These are phyloP conservation scores for Pristionchus maxplancki DNA, from an alignment of 2,888 invertebrate genomes.

Conservation along the genomic window DNA sequence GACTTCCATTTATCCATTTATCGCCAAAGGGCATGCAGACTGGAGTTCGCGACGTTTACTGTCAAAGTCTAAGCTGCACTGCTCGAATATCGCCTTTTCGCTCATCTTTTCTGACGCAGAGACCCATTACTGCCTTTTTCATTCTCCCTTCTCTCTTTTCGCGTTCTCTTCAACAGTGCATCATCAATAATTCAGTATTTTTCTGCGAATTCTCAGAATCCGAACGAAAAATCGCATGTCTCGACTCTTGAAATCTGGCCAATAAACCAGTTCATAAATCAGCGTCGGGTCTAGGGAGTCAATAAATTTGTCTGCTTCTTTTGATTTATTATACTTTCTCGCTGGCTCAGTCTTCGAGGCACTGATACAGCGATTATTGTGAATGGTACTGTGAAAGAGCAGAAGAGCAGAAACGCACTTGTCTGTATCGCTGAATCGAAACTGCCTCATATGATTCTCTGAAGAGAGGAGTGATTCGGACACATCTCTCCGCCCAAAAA, in stretches of 20 bases:
- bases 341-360: too few relatives aligned
- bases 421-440: too few relatives aligned
- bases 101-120: background rate
- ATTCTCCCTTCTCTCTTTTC: background rate
- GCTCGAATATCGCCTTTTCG: background rate
- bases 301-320: background rate
- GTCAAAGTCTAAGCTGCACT: background rate
- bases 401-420: too few relatives aligned
- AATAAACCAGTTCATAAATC: background rate
- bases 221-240: background rate
- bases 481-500: too few relatives aligned
- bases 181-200: background rate
- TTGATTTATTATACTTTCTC: background rate
- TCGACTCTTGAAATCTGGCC: background rate
- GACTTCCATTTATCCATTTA: too few relatives aligned
- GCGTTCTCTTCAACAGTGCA: background rate
- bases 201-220: background rate
- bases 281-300: background rate
- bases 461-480: too few relatives aligned
- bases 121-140: background rate
- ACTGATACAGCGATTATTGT: too few relatives aligned
- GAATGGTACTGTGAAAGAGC: too few relatives aligned
- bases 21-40: background rate
- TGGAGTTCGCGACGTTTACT: too few relatives aligned
- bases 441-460: too few relatives aligned